Conservation (phyloP, 2,797 vertebrate genomes). For the Coendou prehensilis region DNA sequence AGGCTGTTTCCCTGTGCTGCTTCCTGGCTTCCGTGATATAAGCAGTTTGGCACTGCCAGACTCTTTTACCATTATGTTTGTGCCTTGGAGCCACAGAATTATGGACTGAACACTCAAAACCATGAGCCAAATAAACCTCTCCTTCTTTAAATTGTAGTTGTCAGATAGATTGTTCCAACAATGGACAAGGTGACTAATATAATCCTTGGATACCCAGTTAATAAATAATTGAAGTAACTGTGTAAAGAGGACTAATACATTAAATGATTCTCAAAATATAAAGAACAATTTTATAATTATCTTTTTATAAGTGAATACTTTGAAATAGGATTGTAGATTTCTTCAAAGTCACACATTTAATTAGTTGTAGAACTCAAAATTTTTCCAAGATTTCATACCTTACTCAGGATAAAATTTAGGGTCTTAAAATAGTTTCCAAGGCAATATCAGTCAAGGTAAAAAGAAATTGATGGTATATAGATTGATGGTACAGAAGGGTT, state of each 20-base stretch:
- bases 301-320: constrained; percentile 18
- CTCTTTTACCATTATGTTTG: neutral
- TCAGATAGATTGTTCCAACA: neutral
- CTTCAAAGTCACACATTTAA: neutral
- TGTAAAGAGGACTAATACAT: neutral
- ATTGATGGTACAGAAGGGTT: neutral
- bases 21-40: neutral
- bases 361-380: constrained; percentile 1
- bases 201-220: neutral
- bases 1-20: neutral
- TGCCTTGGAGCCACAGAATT: neutral
- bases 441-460: neutral
- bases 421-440: neutral
- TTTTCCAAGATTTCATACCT: neutral
- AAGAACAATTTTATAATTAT: neutral
- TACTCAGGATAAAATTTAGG: neutral
- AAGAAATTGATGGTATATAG: neutral
- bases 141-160: neutral
- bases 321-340: neutral
- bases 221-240: neutral
- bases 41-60: neutral
- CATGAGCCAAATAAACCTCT: neutral
- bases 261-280: constrained; percentile 14
- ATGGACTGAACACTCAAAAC: no score
- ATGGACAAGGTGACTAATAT: neutral